These are phyloP conservation scores for Ibycter americanus DNA, from an alignment of 2,797 vertebrate species.

Conservation along the genomic window DNA sequence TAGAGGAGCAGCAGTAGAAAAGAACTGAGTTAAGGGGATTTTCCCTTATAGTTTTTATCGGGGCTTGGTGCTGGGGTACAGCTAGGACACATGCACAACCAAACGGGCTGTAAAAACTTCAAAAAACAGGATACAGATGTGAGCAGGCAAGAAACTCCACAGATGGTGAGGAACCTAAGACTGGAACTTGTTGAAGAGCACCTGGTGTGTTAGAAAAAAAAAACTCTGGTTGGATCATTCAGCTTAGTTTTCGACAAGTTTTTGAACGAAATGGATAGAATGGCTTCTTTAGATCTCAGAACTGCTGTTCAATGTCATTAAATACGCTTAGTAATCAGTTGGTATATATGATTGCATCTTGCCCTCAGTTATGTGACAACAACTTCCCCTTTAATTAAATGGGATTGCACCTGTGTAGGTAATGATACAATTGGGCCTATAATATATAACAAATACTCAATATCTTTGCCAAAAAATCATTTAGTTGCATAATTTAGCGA, in stretches of 20 bases:
- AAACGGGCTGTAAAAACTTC: neutral
- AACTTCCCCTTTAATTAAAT: conserved; percentile 63
- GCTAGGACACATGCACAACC: neutral
- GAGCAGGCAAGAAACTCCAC: neutral
- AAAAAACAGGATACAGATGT: neutral
- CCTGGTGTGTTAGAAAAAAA: neutral
- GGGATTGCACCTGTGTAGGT: conserved; percentile 41
- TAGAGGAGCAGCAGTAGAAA: neutral
- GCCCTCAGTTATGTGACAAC: conserved; percentile 37
- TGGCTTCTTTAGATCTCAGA: conserved; percentile 41
- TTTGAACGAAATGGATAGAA: conserved; percentile 12
- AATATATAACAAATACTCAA: conserved; percentile 55
- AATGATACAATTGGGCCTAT: conserved; percentile 17
- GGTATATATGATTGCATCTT: conserved; percentile 49
- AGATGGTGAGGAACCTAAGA: neutral
- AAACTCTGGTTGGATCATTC: neutral
- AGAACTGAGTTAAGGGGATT: neutral
- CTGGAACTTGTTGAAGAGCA: neutral
- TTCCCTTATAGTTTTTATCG: neutral
- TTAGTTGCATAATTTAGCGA: conserved; percentile 64
- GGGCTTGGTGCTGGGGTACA: neutral
- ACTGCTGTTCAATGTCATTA: conserved; percentile 47
- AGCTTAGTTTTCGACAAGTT: neutral
- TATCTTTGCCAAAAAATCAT: conserved; percentile 65
- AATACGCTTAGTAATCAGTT: conserved; percentile 63